Evolutionary conservation across 2,888 invertebrate genomes (phyloP).

Genomic region (Polymixis lichenea): DNA sequence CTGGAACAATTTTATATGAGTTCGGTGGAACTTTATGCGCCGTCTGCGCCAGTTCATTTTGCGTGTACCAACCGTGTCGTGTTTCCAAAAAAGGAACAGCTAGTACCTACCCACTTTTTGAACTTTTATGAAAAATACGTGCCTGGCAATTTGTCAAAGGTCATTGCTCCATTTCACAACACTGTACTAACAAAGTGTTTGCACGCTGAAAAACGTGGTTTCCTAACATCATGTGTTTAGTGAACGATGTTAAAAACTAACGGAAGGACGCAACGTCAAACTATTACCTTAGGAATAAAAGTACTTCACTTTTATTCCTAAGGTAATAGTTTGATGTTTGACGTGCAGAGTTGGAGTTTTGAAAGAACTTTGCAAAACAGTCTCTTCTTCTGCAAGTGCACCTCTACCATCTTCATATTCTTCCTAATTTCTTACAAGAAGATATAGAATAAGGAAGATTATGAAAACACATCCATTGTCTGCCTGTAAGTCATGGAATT

Average conservation of each 20-base stretch:
- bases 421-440: not conserved
- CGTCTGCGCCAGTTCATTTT: not conserved
- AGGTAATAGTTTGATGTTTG: not conserved
- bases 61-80: not conserved
- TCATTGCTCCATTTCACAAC: conserved; percentile 36
- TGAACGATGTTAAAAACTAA: not conserved
- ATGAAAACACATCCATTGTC: no score
- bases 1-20: not conserved
- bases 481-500: no score
- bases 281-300: no score
- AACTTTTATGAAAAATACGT: conserved; percentile 6
- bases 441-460: no score
- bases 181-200: conserved; percentile 6
- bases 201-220: conserved; percentile 19
- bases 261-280: no score
- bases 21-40: not conserved
- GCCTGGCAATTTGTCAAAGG: conserved; percentile 12
- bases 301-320: not conserved
- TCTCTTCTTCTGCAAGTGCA: not conserved
- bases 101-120: not conserved
- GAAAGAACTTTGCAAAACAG: not conserved
- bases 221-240: conserved; percentile 6
- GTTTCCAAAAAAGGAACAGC: conserved; percentile 3
- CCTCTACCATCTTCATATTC: not conserved
- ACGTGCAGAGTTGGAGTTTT: not conserved